Base-by-base conservation (phyloP, 2,888 invertebrate species). In the Hydriomena furcata region DNA sequence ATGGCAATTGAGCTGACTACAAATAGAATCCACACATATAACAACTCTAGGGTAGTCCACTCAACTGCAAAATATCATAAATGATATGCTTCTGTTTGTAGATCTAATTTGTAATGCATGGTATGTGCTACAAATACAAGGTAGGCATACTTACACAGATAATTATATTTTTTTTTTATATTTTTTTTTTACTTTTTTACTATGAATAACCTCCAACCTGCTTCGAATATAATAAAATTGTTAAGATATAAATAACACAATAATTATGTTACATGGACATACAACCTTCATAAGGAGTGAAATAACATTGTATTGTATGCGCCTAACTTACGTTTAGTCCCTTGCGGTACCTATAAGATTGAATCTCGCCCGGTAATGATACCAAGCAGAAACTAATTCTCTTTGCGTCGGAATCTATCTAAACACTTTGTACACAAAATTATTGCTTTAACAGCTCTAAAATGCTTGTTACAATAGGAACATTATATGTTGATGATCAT, bases 221-320 rank as follows among this genome's bases (percentile, higher is more conserved):
- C 78, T 79, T 78, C 78, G 78, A 77, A 80, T 80, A 82, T 76
- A 77, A 79, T 82, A 80, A 79, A 79, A 82, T 75, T 79, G 79
- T 82, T 83, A 81, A 75, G 71, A 73, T 80, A 83, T 79, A 84
- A 84, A 84, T 82, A 87, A 85, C 79, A 82, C 75, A 83, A 80
- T 81, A 78, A 71, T 82, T 82, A 85, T 73, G 73, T 82, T 84
- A 84, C 66, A 66, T 84, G 82, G 84, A 86, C 84, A 79, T 84
- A 87, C 87, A 88, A 87, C 87, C 86, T 87, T 87, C 75, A 73
- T 77, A 88, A 84, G 85, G 83, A 84, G 78, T 78, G 79, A 76
- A 76, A 75, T 71, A 75, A 70, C 61, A 70, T 45, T 31, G 38
- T 52, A 47, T 52, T 63, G 65, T 68, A 62, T 66, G 63, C 62